Evolutionary conservation across 2,797 vertebrate species (phyloP).

Genomic region (Lithobates pipiens): DNA sequence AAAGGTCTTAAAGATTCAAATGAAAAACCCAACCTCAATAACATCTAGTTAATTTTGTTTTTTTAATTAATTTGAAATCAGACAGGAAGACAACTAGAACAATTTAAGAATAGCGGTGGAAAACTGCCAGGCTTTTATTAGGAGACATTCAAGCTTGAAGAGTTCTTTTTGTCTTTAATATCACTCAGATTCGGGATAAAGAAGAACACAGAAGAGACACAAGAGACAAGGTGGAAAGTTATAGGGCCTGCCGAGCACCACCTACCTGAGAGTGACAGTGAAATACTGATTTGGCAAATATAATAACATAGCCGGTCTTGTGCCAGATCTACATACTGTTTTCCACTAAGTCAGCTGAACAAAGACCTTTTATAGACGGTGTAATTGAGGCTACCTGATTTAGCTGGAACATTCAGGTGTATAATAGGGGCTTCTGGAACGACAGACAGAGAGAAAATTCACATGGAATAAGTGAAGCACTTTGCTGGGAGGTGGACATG

Average conservation of each 20-base stretch:
- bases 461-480: slow-evolving; percentile 77
- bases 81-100: slow-evolving; percentile 57
- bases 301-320: slow-evolving; percentile 57
- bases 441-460: slow-evolving; percentile 77
- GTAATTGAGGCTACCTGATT: slow-evolving; percentile 72
- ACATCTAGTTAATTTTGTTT: slow-evolving; percentile 43
- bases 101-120: slow-evolving; percentile 69
- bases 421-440: slow-evolving; percentile 71
- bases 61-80: slow-evolving; percentile 49
- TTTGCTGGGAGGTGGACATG: slow-evolving; percentile 79
- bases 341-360: slow-evolving; percentile 69
- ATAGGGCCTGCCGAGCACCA: slow-evolving; percentile 60
- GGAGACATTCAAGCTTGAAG: slow-evolving; percentile 68
- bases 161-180: slow-evolving; percentile 68
- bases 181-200: slow-evolving; percentile 63
- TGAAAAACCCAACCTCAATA: neutral
- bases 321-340: slow-evolving; percentile 69
- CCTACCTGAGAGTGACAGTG: slow-evolving; percentile 77
- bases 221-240: slow-evolving; percentile 29
- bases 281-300: slow-evolving; percentile 73
- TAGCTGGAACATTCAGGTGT: slow-evolving; percentile 75
- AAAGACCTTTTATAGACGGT: slow-evolving; percentile 77
- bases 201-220: slow-evolving; percentile 61
- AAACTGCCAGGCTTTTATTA: slow-evolving; percentile 66
- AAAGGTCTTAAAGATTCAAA: neutral